Conservation (phyloP, 2,888 invertebrate species). For the Pandemis corylana region DNA sequence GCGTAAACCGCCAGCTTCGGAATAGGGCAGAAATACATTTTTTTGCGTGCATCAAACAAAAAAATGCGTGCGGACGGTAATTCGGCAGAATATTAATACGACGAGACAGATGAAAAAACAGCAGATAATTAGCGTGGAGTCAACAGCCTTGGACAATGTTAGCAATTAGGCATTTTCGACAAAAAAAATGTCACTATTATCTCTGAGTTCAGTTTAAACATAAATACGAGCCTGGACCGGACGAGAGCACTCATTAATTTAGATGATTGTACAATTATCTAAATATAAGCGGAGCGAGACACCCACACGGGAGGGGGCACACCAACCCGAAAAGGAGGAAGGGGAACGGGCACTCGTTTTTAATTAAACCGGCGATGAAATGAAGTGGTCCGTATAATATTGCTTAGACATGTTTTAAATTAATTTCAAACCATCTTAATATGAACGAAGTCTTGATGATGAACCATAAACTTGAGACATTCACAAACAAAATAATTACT, state of each 20-base stretch:
- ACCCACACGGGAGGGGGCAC: slow-evolving; percentile 77
- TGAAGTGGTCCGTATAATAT: slow-evolving; percentile 85
- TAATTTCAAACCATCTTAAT: slow-evolving; percentile 79
- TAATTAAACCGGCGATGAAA: slow-evolving; percentile 85
- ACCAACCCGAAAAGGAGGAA: slow-evolving; percentile 81
- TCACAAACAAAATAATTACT: background rate
- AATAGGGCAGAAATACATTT: slow-evolving; percentile 64
- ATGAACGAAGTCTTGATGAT: slow-evolving; percentile 62
- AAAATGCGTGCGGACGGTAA: background rate
- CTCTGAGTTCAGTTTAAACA: slow-evolving; percentile 68
- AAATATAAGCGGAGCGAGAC: slow-evolving; percentile 84
- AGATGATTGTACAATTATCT: slow-evolving; percentile 86
- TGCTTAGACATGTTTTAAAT: slow-evolving; percentile 85
- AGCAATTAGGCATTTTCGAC: slow-evolving; percentile 32
- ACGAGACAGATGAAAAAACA: slow-evolving; percentile 26
- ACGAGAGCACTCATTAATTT: slow-evolving; percentile 85
- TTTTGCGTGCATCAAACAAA: slow-evolving; percentile 45
- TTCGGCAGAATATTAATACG: slow-evolving; percentile 13
- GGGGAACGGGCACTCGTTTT: slow-evolving; percentile 84
- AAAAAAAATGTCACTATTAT: slow-evolving; percentile 68
- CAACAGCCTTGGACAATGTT: slow-evolving; percentile 30
- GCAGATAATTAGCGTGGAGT: slow-evolving; percentile 34
- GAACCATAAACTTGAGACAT: slow-evolving; percentile 7
- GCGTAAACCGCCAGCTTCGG: slow-evolving; percentile 74
- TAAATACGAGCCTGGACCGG: slow-evolving; percentile 81